Base-by-base conservation (phyloP, 2,888 invertebrate genomes). In the Sarcophaga carnaria region DNA sequence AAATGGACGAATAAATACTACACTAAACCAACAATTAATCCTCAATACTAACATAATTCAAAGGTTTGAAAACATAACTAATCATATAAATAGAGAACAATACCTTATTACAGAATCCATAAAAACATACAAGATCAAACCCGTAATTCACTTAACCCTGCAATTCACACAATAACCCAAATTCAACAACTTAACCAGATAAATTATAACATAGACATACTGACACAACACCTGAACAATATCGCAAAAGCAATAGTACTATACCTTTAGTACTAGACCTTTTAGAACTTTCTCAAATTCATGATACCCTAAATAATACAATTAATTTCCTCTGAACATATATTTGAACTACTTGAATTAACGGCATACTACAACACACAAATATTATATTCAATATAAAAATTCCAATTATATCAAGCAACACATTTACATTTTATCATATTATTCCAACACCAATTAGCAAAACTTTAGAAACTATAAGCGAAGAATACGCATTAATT, bases 61-160 rank as follows among this genome's bases (percentile, higher is more conserved):
- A n/a, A 66, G 86, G 27, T 86, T 88, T 45, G 64, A 87, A 72
- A 84, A 88, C 66, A 82, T 88, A 59, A 88, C 88, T 11, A 80
- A 82, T 14, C 84, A 87, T 37, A 89, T 88, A 45, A 87, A 87
- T 49, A 75, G 22, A 62, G 83, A 87, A 67, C 87, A 88, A 74
- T 27, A 74, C 17, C 47, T 74, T 63, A 81, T 89, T 20, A 63
- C 83, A 66, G 54, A 75, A 22, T 80, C 74, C n/a, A 72, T 85
- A 59, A 77, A 74, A 85, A 66, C 14, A 70, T 79, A 22, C 74
- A 80, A 71, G 76, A 82, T 17, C 82, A 77, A n/a, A 74, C 66
- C 27, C 70, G 59, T 20, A 77, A 82, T 69, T 64, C 71, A 64
- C 45, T 86, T 12, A 86, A 47, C 60, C 75, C 71, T 22, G 49